A percentile compares a stretch with the other conserved stretches of the same genome.
phyloP scores from a whole-genome alignment of 2,797 vertebrate species.

The Hozukius guyotensis region DNA sequence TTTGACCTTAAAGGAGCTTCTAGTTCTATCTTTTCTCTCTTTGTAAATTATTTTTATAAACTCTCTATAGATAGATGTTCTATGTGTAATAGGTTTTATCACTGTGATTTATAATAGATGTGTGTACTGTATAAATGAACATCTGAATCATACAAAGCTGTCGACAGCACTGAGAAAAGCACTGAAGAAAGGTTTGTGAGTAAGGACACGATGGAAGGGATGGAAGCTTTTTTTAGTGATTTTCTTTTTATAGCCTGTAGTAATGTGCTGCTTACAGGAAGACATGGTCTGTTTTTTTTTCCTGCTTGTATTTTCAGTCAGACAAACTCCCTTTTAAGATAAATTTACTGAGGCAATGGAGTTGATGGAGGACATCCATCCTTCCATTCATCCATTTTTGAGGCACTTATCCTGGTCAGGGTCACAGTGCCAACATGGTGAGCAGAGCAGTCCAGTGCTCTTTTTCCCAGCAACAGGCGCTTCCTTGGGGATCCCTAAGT shows the following conservation, averaged over 20 bases:
- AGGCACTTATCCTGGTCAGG: slow-evolving; percentile 20
- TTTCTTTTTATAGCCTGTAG: slow-evolving; percentile 43
- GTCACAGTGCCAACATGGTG: slow-evolving; percentile 29
- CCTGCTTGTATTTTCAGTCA: slow-evolving; percentile 23
- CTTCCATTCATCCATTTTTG: slow-evolving; percentile 31
- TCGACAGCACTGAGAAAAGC: slow-evolving; percentile 5
- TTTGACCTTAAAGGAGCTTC: neutral
- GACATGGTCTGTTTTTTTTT: slow-evolving; percentile 7
- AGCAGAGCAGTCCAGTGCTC: slow-evolving; percentile 3
- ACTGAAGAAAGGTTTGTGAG: slow-evolving; percentile 5
- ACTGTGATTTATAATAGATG: neutral
- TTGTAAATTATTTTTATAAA: neutral
- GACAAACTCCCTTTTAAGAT: slow-evolving; percentile 14
- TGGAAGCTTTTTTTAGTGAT: slow-evolving; percentile 28
- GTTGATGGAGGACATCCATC: slow-evolving; percentile 23
- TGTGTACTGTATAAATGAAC: neutral
- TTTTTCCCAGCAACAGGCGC: slow-evolving; percentile 33
- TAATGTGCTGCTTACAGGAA: slow-evolving; percentile 27
- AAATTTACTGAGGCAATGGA: neutral
- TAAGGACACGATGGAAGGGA: slow-evolving; percentile 1
- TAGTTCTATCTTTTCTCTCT: neutral
- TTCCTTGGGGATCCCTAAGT: slow-evolving; percentile 41
- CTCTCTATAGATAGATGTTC: neutral
- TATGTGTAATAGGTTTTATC: neutral
- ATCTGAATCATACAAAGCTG: neutral